phyloP scores from a whole-genome alignment of 2,797 vertebrate genomes.

The Rhinogobio ventralis region DNA sequence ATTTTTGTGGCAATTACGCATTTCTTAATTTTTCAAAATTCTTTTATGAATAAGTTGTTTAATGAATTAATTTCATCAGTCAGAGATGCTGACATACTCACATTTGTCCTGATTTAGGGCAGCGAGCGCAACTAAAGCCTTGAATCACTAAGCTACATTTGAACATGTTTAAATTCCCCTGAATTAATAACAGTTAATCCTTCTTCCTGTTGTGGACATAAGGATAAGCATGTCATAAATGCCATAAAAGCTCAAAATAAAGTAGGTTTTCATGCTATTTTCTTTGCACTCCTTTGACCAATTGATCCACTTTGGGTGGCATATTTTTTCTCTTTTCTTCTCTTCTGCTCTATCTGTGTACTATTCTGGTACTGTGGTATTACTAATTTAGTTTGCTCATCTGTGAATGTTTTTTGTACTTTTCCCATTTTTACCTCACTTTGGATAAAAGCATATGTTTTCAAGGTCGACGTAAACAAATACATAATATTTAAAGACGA shows the following conservation, averaged over 20 bases:
- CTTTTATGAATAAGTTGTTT: neutral
- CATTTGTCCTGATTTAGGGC: constrained; percentile 3
- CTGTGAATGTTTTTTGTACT: neutral
- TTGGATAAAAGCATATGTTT: neutral
- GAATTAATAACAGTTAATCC: constrained; percentile 43
- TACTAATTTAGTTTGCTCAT: neutral
- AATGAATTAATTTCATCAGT: constrained; percentile 1
- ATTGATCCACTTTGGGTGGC: neutral
- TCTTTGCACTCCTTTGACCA: constrained; percentile 12
- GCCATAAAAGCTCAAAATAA: constrained; percentile 1
- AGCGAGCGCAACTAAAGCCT: neutral
- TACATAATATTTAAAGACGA: neutral
- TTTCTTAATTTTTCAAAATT: neutral
- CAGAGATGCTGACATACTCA: neutral
- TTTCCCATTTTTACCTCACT: neutral
- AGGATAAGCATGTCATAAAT: constrained; percentile 1
- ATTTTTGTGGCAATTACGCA: neutral
- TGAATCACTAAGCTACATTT: constrained; percentile 38
- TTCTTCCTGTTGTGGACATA: neutral
- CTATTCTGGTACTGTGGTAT: too few species aligned
- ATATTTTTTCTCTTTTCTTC: neutral
- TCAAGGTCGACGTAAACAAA: neutral
- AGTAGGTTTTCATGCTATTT: constrained; percentile 1
- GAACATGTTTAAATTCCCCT: constrained; percentile 44
- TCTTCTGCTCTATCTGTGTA: neutral